phyloP scores from a whole-genome alignment of 1,140 invertebrate genomes.

The Aporrectodea caliginosa region DNA sequence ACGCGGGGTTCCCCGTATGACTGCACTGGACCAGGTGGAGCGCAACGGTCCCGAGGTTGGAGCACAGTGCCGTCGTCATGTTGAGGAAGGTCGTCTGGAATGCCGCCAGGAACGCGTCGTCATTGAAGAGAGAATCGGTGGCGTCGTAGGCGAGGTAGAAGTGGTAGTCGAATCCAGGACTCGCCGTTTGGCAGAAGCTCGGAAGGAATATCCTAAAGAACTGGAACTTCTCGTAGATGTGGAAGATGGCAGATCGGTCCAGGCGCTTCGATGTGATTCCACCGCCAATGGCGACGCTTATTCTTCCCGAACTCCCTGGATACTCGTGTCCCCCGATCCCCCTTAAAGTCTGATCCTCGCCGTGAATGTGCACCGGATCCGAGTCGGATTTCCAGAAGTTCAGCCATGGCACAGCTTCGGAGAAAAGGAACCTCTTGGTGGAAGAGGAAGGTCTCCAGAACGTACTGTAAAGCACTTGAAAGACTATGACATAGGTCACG shows the following conservation, averaged over 20 bases:
- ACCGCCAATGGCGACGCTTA: conserved; percentile 11
- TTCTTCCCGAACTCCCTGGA: not conserved
- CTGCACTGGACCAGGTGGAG: conserved; percentile 32
- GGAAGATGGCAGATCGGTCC: not conserved
- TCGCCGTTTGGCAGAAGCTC: conserved; percentile 18
- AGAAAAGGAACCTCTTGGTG: not conserved
- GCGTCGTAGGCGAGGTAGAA: conserved; percentile 27
- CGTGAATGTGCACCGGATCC: not conserved
- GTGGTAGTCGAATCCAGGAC: conserved; percentile 12
- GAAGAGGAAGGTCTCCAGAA: not conserved
- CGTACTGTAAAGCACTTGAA: not conserved
- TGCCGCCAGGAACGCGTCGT: not conserved
- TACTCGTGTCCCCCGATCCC: not conserved
- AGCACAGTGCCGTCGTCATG: conserved; percentile 4
- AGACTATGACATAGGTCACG: not conserved
- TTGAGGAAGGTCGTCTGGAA: not conserved
- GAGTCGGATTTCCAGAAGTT: not conserved
- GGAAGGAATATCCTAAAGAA: conserved; percentile 15
- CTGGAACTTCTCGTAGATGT: not conserved
- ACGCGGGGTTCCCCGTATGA: conserved; percentile 23
- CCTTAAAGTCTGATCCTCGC: not conserved
- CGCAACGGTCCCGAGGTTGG: not conserved
- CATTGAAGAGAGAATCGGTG: not conserved
- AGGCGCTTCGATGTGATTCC: conserved; percentile 2
- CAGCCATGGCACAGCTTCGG: not conserved